Evolutionary conservation across 2,797 vertebrate genomes (phyloP), one percentile per base, ranked within the genome.

Genomic region (Gambusia yucatana): DNA sequence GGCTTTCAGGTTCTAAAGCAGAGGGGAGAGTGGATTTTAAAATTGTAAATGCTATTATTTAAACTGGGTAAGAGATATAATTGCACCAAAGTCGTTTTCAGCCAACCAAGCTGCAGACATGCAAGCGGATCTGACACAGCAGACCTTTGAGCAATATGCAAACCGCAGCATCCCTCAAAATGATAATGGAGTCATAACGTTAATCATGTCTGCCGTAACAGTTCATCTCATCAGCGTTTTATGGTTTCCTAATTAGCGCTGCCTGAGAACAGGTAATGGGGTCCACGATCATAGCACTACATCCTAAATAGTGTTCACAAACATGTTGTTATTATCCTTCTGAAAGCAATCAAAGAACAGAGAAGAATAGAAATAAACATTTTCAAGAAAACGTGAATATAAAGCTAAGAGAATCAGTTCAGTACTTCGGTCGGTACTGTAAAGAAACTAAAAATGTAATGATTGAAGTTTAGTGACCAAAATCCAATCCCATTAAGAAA

Each of bases 1-100:
- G 52, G 69, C 73, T 63, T 81, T 76, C 8, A 30, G 25, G 73
- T 59, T 57, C n/a, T 74, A 52, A 84, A 52, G 63, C 10, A 55
- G 43, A 47, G 67, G 41, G 61, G 57, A n/a, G 47, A 11, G 13
- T 20, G 39, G 39, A 28, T 70, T 71, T 71, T 44, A 44, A 70
- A n/a, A 25, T 25, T 9, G 50, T 25, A 59, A 69, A n/a, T 44
- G 41, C 25, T 14, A n/a, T 70, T 70, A 28, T 44, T 43, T 25
- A 69, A 69, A 25, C 41, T 25, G 65, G 11, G 65, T n/a, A 28
- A 43, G 22, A n/a, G 5, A 14, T 13, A 22, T 43, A 25, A 69
- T 43, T n/a, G 39, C 39, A 14, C 39, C 4, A 1, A n/a, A 43
- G 67, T 46, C 6, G 13, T 44, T 28, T 71, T 46, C 5, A 28